Conservation (phyloP, 2,888 invertebrate species). For the Polydrusus tereticollis region DNA sequence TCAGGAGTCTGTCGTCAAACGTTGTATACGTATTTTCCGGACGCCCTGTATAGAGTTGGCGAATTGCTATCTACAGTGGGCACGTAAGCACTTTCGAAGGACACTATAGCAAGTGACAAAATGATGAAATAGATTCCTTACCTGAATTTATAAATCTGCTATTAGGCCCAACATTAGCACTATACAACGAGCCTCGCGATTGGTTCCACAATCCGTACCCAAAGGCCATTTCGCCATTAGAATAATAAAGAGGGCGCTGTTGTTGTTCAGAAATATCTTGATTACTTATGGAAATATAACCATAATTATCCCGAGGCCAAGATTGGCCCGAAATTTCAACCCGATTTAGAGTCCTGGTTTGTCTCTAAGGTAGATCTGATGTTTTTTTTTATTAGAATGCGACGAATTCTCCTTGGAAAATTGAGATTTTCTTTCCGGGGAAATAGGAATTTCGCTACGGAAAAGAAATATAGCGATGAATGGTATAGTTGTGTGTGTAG, state of each 20-base stretch:
- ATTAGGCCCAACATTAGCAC: not conserved
- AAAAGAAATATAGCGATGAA: too few species aligned
- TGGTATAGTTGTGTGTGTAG: too few species aligned
- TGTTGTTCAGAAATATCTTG: constrained; percentile 3
- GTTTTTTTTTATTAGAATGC: not conserved
- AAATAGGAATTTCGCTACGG: too few species aligned
- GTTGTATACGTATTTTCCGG: too few species aligned
- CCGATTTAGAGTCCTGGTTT: constrained; percentile 6
- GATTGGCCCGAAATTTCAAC: constrained; percentile 63
- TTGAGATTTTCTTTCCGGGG: not conserved
- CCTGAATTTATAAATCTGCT: constrained; percentile 22
- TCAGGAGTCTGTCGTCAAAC: too few species aligned
- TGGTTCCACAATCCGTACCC: constrained; percentile 19
- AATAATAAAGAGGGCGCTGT: not conserved
- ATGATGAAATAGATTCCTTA: too few species aligned
- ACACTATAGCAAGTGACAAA: too few species aligned
- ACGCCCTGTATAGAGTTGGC: too few species aligned
- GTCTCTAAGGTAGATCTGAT: constrained; percentile 3
- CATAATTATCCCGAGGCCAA: constrained; percentile 71
- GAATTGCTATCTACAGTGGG: too few species aligned
- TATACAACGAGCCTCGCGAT: constrained; percentile 1
- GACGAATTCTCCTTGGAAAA: not conserved
- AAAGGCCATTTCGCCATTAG: constrained; percentile 13
- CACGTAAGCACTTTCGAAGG: too few species aligned
- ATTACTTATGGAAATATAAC: constrained; percentile 70